These are phyloP conservation scores for Pimpla rufipes DNA, from an alignment of 2,888 invertebrate species.

Conservation along the genomic window DNA sequence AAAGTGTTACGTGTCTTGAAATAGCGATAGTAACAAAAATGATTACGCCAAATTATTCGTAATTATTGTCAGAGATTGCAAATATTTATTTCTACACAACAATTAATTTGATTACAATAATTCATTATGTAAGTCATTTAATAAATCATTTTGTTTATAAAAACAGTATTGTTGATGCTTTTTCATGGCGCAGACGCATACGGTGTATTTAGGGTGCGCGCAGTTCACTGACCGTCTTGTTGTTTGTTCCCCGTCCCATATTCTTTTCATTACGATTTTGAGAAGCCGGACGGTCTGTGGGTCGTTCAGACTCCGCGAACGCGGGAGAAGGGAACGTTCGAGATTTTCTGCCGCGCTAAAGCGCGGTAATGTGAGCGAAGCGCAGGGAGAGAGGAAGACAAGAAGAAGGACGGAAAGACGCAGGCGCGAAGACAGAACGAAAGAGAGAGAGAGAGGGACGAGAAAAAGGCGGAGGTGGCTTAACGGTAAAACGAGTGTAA, in stretches of 20 bases:
- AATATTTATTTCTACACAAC: too few species aligned
- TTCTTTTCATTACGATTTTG: neutral
- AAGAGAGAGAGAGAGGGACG: constrained; percentile 64
- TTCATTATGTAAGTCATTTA: too few species aligned
- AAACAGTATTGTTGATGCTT: too few species aligned
- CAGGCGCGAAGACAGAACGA: constrained; percentile 1
- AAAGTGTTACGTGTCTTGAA: too few species aligned
- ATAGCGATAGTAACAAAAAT: too few species aligned
- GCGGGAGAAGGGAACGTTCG: constrained; percentile 8
- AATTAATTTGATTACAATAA: too few species aligned
- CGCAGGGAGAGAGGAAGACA: constrained; percentile 60
- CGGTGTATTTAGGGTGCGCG: neutral
- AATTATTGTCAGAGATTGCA: too few species aligned
- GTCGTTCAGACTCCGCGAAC: neutral
- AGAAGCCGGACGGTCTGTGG: neutral
- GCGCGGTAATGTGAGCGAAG: constrained; percentile 12
- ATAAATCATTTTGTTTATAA: too few species aligned
- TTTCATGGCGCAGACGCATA: too few species aligned
- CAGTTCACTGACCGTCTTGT: neutral
- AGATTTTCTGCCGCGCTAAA: constrained; percentile 24
- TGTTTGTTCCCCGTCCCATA: neutral
- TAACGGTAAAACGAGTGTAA: constrained; percentile 83
- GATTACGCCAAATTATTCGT: too few species aligned
- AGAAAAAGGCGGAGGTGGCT: constrained; percentile 77
- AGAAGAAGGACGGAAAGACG: constrained; percentile 60